Evolutionary conservation across 1,140 invertebrate species (phyloP).

Genomic region (Papilio helenus): DNA sequence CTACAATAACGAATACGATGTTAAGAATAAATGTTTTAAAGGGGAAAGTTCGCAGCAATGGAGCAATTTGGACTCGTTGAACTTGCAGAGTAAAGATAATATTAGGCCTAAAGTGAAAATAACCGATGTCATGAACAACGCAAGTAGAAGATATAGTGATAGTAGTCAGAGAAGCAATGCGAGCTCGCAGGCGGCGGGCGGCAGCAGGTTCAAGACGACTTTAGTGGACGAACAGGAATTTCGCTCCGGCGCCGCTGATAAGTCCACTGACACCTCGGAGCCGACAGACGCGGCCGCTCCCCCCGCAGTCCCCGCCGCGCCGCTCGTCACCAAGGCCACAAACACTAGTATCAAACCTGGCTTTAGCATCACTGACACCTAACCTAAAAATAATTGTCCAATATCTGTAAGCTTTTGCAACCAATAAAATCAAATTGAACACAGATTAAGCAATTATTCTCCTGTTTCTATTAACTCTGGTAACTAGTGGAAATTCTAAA

Average conservation of each 20-base stretch:
- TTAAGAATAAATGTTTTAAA: constrained; percentile 66
- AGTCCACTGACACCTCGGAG: constrained; percentile 51
- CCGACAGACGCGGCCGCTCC: neutral
- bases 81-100: constrained; percentile 60
- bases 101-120: constrained; percentile 55
- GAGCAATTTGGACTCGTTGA: constrained; percentile 62
- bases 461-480: neutral
- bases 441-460: constrained; percentile 9
- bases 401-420: constrained; percentile 1
- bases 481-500: neutral
- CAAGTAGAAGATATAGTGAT: constrained; percentile 72
- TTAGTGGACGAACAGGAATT: constrained; percentile 66
- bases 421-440: constrained; percentile 15
- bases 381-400: constrained; percentile 34
- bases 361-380: constrained; percentile 60
- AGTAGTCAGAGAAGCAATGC: constrained; percentile 66
- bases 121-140: constrained; percentile 66
- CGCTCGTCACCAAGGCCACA: constrained; percentile 64
- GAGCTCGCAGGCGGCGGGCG: constrained; percentile 50
- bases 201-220: constrained; percentile 73
- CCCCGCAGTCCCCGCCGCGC: neutral
- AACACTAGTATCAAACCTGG: constrained; percentile 62
- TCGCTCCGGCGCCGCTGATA: constrained; percentile 56
- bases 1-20: constrained; percentile 64
- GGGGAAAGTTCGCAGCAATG: constrained; percentile 50